Evolutionary conservation across 2,797 vertebrate genomes (phyloP).

Genomic region (Dicrostonyx torquatus): DNA sequence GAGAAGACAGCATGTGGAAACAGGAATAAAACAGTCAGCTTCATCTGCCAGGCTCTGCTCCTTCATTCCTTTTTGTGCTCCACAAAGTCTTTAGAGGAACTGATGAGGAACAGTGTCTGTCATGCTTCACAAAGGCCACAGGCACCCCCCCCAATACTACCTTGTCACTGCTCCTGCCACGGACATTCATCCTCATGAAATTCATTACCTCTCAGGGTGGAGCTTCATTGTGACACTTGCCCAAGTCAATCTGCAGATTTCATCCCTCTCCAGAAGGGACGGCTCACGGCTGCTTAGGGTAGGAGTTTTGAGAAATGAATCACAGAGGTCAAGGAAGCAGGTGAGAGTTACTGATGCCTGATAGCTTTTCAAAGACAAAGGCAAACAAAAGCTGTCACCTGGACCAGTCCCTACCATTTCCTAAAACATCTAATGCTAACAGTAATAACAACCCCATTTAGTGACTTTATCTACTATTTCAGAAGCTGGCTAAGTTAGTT

Average conservation of each 20-base stretch:
- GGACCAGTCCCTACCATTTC: neutral
- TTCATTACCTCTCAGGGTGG: neutral
- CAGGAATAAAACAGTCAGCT: neutral
- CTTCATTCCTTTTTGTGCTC: neutral
- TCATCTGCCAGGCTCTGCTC: neutral
- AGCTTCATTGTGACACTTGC: neutral
- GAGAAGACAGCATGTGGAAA: neutral
- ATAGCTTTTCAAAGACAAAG: conserved; percentile 37
- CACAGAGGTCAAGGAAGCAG: neutral
- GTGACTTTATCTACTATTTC: conserved; percentile 17
- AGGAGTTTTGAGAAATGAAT: conserved; percentile 27
- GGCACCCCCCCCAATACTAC: no score
- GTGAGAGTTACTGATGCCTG: neutral
- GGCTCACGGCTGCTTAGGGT: neutral
- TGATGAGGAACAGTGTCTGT: neutral
- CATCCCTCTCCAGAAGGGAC: conserved; percentile 3
- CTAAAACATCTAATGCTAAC: conserved; percentile 28
- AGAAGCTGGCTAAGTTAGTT: conserved; percentile 30
- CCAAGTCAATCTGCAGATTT: conserved; percentile 17
- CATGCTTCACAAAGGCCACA: neutral
- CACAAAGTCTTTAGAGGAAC: neutral
- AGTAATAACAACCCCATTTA: conserved; percentile 44
- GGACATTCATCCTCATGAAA: neutral
- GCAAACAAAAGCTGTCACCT: conserved; percentile 20
- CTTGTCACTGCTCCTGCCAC: neutral